These are phyloP conservation scores for Leptothorax acervorum DNA, from an alignment of 2,888 invertebrate genomes.

Conservation along the genomic window DNA sequence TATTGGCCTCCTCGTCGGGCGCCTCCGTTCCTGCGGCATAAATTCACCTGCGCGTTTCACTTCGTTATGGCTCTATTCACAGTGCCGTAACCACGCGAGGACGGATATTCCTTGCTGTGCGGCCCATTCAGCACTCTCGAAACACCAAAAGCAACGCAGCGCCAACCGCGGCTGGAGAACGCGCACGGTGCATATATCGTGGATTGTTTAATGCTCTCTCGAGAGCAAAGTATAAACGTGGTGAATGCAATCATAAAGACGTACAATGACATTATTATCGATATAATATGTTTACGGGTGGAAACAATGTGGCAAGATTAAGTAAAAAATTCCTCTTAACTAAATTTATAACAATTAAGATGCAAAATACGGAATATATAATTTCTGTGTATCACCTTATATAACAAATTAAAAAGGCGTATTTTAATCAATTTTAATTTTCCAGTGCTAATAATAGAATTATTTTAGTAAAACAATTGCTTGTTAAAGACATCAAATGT, in stretches of 20 bases:
- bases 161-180: conserved; percentile 60
- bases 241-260: not conserved
- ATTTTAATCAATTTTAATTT: not conserved
- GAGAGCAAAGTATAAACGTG: not conserved
- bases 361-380: not conserved
- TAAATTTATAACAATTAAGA: not conserved
- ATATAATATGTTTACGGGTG: not conserved
- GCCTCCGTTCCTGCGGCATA: conserved; percentile 79
- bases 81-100: conserved; percentile 76
- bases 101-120: conserved; percentile 77
- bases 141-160: conserved; percentile 52
- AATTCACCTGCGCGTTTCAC: conserved; percentile 82
- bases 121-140: conserved; percentile 71
- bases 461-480: too few relatives aligned
- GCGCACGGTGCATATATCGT: conserved; percentile 50
- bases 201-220: conserved; percentile 65
- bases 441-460: not conserved
- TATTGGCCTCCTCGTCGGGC: conserved; percentile 59
- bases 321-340: not conserved
- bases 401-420: too few relatives aligned
- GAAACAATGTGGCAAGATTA: not conserved
- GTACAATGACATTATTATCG: not conserved
- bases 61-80: conserved; percentile 83
- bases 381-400: not conserved
- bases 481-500: too few relatives aligned